phyloP scores from a whole-genome alignment of 2,888 invertebrate genomes.

The Chrysina gloriosa region DNA sequence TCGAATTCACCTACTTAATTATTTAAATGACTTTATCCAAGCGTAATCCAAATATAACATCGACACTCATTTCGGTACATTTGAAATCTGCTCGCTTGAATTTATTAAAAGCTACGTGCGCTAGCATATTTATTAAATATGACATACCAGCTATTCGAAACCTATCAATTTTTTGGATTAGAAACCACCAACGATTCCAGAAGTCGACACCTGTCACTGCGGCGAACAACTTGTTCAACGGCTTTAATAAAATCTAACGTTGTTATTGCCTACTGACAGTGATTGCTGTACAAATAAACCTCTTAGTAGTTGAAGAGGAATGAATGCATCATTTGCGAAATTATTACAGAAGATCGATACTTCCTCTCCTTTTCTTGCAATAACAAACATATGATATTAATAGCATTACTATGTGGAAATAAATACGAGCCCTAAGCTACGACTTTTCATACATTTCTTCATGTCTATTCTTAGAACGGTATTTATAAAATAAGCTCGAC shows the following conservation, averaged over 20 bases:
- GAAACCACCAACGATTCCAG: neutral
- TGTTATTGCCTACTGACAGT: neutral
- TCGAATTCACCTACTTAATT: conserved; percentile 6
- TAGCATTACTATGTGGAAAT: neutral
- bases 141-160: too few species aligned
- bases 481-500: neutral
- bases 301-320: neutral
- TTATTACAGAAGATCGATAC: neutral
- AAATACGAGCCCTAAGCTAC: neutral
- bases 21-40: conserved; percentile 2
- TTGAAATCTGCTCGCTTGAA: neutral
- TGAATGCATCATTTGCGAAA: conserved; percentile 1
- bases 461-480: neutral
- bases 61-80: neutral
- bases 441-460: neutral
- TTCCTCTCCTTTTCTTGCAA: neutral
- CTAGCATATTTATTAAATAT: neutral
- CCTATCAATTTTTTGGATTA: neutral
- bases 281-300: conserved; percentile 3
- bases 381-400: neutral
- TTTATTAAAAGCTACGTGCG: neutral
- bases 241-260: conserved; percentile 1
- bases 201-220: conserved; percentile 15
- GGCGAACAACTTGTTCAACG: neutral
- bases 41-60: neutral